Evolutionary conservation across 2,888 invertebrate species (phyloP), one percentile per base, ranked within the genome.

Genomic region (Auanema sp.): DNA sequence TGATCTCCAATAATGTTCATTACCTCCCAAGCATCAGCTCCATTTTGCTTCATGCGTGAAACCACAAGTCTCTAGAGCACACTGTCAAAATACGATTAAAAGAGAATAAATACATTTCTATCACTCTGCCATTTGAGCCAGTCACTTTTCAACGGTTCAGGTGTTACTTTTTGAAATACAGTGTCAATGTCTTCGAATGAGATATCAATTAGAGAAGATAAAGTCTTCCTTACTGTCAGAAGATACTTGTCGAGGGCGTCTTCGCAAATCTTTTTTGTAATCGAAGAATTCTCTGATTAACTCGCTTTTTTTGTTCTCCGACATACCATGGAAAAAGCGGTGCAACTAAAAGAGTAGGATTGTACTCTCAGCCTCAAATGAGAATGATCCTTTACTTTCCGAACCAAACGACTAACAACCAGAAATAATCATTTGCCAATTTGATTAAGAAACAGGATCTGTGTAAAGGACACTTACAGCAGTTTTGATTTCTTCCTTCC

Each of bases 1-100:
- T 69, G 69, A 21, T 70, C 66, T 51, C 62, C 72, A 18, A 69
- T 68, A 10, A 44, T 42, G 24, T 60, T 65, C 66, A 72, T 68
- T 0, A 59, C 43, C 41, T 68, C 68, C 72, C 72, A 72, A 44
- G 61, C 54, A 5, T 64, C 64, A 10, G 21, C 52, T 60, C 60
- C 60, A 10, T 18, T 47, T 5, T n/a, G 10, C 6, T 65, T 67
- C 40, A 55, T 41, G n/a, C 60, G 21, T 16, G 44, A 42, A 3
- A 49, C 33, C 25, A 40, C n/a, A 10, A 24, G 55, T 21, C 63
- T 64, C 54, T 53, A 50, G 23, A 11, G 10, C 18, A 64, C 3
- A 33, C 33, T 3, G 33, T 33, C 33, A 33, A 33, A 33, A 33
- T 5, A 33, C 8, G 8, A 33, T 3, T 33, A 47, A 47, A 5